These are phyloP conservation scores for Leptopilina myrica DNA, from an alignment of 2,888 invertebrate genomes.

Conservation along the genomic window DNA sequence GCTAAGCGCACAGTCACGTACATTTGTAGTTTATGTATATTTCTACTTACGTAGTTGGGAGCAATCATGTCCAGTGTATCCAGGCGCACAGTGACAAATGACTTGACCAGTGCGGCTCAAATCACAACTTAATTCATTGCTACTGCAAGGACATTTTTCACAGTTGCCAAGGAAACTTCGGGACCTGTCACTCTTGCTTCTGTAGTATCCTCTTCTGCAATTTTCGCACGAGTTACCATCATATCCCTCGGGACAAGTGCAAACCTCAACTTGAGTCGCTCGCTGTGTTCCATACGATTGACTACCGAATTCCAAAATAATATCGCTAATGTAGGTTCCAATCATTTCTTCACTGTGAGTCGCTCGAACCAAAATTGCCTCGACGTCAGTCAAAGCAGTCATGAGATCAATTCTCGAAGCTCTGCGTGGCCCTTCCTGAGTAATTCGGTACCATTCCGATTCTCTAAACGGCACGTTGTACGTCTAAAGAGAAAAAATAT, in stretches of 20 bases:
- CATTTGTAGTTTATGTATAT: too few relatives aligned
- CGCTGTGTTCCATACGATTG: slow-evolving; percentile 79
- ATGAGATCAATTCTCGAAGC: slow-evolving; percentile 90
- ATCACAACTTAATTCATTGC: slow-evolving; percentile 83
- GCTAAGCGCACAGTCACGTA: too few relatives aligned
- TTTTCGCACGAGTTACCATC: slow-evolving; percentile 90
- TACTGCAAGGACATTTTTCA: slow-evolving; percentile 86
- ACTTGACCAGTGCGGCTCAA: slow-evolving; percentile 78
- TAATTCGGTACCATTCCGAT: slow-evolving; percentile 81
- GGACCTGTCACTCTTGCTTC: slow-evolving; percentile 79
- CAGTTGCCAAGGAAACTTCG: slow-evolving; percentile 81
- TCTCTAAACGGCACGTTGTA: slow-evolving; percentile 83
- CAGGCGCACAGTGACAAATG: slow-evolving; percentile 84
- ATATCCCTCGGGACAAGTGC: slow-evolving; percentile 90
- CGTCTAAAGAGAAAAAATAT: slow-evolving; percentile 75
- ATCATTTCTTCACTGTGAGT: slow-evolving; percentile 82
- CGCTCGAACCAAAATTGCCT: slow-evolving; percentile 90
- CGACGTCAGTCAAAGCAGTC: slow-evolving; percentile 89
- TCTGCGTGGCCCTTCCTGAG: slow-evolving; percentile 78
- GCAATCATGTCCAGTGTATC: slow-evolving; percentile 84
- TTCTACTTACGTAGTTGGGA: slow-evolving; percentile 29
- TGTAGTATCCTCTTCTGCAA: slow-evolving; percentile 85
- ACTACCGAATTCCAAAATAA: slow-evolving; percentile 91
- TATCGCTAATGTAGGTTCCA: slow-evolving; percentile 86
- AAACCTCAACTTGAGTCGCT: slow-evolving; percentile 90